Evolutionary conservation across 2,888 invertebrate genomes (phyloP), one percentile per base, ranked within the genome.

Genomic region (Cybosia mesomella): DNA sequence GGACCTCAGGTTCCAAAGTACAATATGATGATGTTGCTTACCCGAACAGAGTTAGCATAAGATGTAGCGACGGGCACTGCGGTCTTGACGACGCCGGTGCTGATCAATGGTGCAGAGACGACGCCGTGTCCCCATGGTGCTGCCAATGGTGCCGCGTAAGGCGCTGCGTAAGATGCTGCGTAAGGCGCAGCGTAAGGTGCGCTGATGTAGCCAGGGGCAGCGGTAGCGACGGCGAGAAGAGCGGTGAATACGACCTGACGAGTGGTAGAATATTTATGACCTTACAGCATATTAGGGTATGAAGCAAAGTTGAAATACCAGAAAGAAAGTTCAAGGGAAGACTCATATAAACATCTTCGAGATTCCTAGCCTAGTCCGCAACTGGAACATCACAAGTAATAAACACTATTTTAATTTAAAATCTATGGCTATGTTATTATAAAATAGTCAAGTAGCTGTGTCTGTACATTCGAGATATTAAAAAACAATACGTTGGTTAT

Each of bases 11-110:
- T n/a, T n/a, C n/a, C n/a, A n/a, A n/a, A n/a, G n/a, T n/a, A n/a
- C n/a, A 28, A 28, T 28, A 28, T 28, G 28, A 4, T 28, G 5
- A 28, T 28, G 3, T 21, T 59, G 67, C 91, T 85, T 85, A 96
- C 96, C 91, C 95, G 96, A 91, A 96, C 95, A 76, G 96, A 95
- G 92, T 96, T 96, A 80, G 96, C 95, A 87, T 96, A 96, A 76
- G 96, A 96, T 78, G 96, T 96, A 76, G 96, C 96, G 32, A 95
- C 95, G 57, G 96, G 96, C 2, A 95, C 90, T 49, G 94, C 95
- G 67, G 94, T 86, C 79, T 95, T 93, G 59, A 95, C 94, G 36
- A 95, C 91, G 24, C 91, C 91, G 67, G 94, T 91, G 77, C 93
- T 91, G 71, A 91, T 87, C 60, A 81, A 64, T 85, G 94, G 89